A percentile compares a stretch with the other conserved stretches of the same genome.
These are phyloP conservation scores for Egretta garzetta DNA, from an alignment of 2,113 vertebrate genomes.

Conservation along the genomic window DNA sequence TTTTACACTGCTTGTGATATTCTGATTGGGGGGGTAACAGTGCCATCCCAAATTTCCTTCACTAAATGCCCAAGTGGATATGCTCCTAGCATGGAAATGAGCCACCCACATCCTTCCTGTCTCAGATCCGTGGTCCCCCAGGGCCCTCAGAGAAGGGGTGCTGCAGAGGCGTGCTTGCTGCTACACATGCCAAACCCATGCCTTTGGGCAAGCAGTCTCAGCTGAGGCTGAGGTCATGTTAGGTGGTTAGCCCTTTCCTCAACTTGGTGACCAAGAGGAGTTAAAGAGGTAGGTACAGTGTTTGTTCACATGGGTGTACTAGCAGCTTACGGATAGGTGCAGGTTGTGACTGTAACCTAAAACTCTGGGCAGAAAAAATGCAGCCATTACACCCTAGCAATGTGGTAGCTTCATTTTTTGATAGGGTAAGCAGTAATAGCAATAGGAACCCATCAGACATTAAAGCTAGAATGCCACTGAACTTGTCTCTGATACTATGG, in stretches of 20 bases:
- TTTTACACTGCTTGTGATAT: background rate
- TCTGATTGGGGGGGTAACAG: background rate
- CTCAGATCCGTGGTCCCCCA: rapidly evolving
- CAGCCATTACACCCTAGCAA: background rate
- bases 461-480: background rate
- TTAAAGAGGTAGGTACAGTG: background rate
- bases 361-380: background rate
- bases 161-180: background rate
- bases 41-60: background rate
- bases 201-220: background rate
- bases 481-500: background rate
- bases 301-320: background rate
- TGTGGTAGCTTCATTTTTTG: background rate
- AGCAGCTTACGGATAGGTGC: background rate
- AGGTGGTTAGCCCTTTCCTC: background rate
- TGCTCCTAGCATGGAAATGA: background rate
- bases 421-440: background rate
- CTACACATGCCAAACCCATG: rapidly evolving
- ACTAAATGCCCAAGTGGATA: background rate
- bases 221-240: background rate
- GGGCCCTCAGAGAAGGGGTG: background rate
- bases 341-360: background rate
- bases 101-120: no score
- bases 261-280: background rate
- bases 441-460: background rate